Evolutionary conservation across 64 coral and sea anemone genomes (phyloP), one percentile per base, ranked within the genome.

Genomic region (Pocillopora verrucosa): DNA sequence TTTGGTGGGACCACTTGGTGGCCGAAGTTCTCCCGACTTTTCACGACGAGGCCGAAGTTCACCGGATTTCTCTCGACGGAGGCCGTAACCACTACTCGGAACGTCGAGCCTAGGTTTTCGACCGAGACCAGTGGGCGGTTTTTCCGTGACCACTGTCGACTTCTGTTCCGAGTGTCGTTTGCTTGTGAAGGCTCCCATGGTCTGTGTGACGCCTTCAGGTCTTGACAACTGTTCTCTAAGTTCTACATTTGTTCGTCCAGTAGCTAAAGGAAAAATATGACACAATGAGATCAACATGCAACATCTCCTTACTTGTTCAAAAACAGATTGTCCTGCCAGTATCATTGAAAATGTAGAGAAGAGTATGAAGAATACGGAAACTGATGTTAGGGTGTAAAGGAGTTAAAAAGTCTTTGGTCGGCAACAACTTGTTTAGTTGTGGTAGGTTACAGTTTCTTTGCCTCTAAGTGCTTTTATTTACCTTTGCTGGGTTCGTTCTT

Each of bases 401-500:
- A n/a, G 30, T 30, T 51, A 4, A 51, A 51, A 51, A 51, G 41
- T 51, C 41, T 51, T 3, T 51, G 3, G 41, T 51, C 41, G 41
- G 41, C 7, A 7, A 51, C 41, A 51, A 51, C 7, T 3, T 51
- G 7, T 51, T 51, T 51, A 51, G 3, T 51, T 51, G 41, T 51
- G 41, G 41, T 51, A 51, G 41, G 41, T 51, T 4, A 51, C 0
- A 51, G 41, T 51, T 51, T 51, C 41, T 51, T 7, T 7, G 41
- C 41, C 41, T 51, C 7, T 51, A 34, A 76, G 26, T 15, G 16
- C 61, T 63, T 13, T 26, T 69, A 6, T 56, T 73, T 89, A 98
- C 96, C 93, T 98, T 84, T 90, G 86, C 93, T 95, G 61, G 96
- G 96, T 22, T 98, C 96, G 88, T 98, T 98, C 79, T 98, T 98